Evolutionary conservation across 1,140 invertebrate genomes (phyloP), one percentile per base, ranked within the genome.

Genomic region (Ephestia elutella): DNA sequence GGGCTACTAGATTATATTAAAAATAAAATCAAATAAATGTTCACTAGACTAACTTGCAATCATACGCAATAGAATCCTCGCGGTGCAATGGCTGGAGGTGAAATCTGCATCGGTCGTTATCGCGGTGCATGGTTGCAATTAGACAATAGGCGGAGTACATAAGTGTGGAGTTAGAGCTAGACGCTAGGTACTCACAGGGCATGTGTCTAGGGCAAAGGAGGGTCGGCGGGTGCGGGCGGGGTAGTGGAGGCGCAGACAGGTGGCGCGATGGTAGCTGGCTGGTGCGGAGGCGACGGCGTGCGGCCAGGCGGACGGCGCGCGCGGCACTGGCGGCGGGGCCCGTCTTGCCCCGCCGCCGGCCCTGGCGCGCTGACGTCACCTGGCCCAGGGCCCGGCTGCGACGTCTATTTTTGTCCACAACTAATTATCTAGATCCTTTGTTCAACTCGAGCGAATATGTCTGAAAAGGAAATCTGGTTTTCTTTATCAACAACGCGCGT

Each of bases 261-360:
- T 53, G n/a, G 50, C 20, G 19, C 49, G 49, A 44, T 60, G 74
- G 65, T 55, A 60, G 78, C 65, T 48, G 68, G 57, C 62, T 57
- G 63, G 61, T 56, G 62, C 61, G 60, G 61, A 54, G 70, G 59
- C 70, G 68, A 18, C 18, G 17, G 75, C 84, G 84, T 87, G 84
- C 84, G 82, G 68, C 73, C 79, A 69, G 80, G 68, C 69, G 70
- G 84, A 77, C 82, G 80, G 84, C 84, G 82, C 84, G 82, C 84
- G 84, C 82, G 80, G 77, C 82, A 87, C 84, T 87, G 84, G 80
- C 82, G 30, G 84, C 84, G 84, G 84, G 84, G 84, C 84, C 84
- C 84, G 84, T 87, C 80, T 87, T 87, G 85, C 82, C 81, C 82
- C 84, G 80, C 78, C 79, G 81, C 62, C 80, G 81, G 81, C 84